A percentile compares a stretch with the other conserved stretches of the same genome.
These are phyloP conservation scores for Eilema sororculum DNA, from an alignment of 2,888 invertebrate genomes.

Conservation along the genomic window DNA sequence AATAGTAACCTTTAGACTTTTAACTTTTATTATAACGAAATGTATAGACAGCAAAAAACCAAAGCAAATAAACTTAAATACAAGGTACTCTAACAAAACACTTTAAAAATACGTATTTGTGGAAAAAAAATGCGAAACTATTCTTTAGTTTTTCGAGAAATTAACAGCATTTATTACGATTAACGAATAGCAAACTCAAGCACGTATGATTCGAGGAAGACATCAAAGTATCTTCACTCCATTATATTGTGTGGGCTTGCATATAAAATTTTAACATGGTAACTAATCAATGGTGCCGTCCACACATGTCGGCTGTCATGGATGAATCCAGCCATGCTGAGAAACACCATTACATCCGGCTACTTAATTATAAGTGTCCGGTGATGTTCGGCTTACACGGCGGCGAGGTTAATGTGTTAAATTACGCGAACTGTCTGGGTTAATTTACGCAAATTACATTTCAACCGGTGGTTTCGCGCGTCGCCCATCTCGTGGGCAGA, in stretches of 20 bases:
- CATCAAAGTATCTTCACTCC: conserved; percentile 9
- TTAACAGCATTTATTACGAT: background rate
- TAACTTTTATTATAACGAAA: background rate
- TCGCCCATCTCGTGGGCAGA: conserved; percentile 32
- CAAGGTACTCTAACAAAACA: no score
- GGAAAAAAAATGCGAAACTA: no score
- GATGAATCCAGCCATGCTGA: conserved; percentile 41
- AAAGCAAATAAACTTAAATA: no score
- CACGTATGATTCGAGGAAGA: conserved; percentile 1
- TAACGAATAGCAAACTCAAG: background rate
- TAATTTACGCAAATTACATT: conserved; percentile 66
- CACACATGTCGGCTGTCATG: conserved; percentile 38
- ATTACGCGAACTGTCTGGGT: conserved; percentile 65
- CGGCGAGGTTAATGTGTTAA: conserved; percentile 65
- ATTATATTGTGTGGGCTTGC: conserved; percentile 11
- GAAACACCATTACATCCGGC: conserved; percentile 48
- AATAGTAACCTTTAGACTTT: background rate
- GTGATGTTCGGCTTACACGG: conserved; percentile 32
- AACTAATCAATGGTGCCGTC: conserved; percentile 41
- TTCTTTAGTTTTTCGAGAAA: background rate
- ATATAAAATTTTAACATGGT: conserved; percentile 32
- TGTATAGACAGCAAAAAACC: background rate
- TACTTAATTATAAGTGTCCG: conserved; percentile 47
- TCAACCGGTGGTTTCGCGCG: conserved; percentile 52
- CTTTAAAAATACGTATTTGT: no score